These are phyloP conservation scores for Botia kubotai DNA, from an alignment of 2,797 vertebrate species.

Conservation along the genomic window DNA sequence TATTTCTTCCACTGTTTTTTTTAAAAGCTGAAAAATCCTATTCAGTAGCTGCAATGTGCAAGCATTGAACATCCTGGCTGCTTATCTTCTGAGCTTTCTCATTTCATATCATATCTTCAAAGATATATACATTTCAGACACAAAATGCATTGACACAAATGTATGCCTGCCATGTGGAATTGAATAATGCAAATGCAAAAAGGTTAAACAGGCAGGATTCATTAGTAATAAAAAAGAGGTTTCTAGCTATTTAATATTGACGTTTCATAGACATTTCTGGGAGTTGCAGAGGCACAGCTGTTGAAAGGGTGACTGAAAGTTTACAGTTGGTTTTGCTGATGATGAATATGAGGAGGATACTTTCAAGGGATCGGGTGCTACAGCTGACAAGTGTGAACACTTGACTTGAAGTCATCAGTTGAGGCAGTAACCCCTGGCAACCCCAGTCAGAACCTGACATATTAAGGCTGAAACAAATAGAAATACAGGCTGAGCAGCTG, in stretches of 20 bases:
- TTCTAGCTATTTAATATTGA: conserved; percentile 31
- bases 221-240: conserved; percentile 26
- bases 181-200: conserved; percentile 37
- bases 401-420: conserved; percentile 73
- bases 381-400: conserved; percentile 62
- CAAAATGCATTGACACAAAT: conserved; percentile 15
- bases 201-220: conserved; percentile 29
- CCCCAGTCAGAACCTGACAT: conserved; percentile 67
- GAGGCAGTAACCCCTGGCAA: conserved; percentile 72
- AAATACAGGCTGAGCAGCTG: conserved; percentile 53
- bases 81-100: conserved; percentile 16
- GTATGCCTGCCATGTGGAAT: not conserved
- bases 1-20: not conserved
- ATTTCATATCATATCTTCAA: conserved; percentile 17
- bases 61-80: not conserved
- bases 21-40: not conserved
- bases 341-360: conserved; percentile 60
- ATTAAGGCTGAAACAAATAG: conserved; percentile 61
- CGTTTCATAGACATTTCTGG: conserved; percentile 8
- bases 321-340: conserved; percentile 45
- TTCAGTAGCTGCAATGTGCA: not conserved
- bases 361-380: conserved; percentile 66
- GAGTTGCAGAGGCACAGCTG: conserved; percentile 22
- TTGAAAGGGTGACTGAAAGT: conserved; percentile 16
- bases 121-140: conserved; percentile 35